Conservation (phyloP, 2,113 vertebrate genomes). For the Balaeniceps rex region DNA sequence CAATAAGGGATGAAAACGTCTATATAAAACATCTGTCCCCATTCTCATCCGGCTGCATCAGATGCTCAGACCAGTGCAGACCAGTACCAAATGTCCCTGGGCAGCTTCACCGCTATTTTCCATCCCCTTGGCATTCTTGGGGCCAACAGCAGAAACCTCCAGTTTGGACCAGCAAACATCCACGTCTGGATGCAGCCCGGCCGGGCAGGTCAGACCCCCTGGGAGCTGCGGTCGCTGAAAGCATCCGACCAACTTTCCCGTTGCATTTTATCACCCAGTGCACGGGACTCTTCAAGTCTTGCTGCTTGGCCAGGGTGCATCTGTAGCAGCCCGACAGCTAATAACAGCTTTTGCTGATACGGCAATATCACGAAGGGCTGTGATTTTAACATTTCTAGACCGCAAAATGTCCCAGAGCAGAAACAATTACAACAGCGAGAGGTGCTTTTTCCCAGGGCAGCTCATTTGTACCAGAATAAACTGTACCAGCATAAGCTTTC, state of each 20-base stretch:
- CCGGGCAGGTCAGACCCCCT: not conserved
- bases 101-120: not conserved
- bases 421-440: not conserved
- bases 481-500: conserved; percentile 48
- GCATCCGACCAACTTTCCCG: not conserved
- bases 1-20: not conserved
- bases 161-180: not conserved
- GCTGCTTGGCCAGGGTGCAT: not conserved
- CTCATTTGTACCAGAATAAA: conserved; percentile 45
- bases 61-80: not conserved
- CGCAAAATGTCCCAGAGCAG: not conserved
- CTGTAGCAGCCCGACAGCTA: not conserved
- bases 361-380: not conserved
- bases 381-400: conserved; percentile 2
- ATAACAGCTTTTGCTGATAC: not conserved
- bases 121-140: not conserved
- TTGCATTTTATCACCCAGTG: not conserved
- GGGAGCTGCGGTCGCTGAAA: not conserved
- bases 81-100: not conserved
- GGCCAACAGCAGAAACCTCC: not conserved
- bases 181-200: rapidly evolving
- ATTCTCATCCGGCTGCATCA: not conserved
- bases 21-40: not conserved
- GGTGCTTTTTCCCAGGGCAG: not conserved
- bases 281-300: not conserved